Evolutionary conservation across 1,140 invertebrate genomes (phyloP), one percentile per base, ranked within the genome.

Genomic region (Aradophagus sp.): DNA sequence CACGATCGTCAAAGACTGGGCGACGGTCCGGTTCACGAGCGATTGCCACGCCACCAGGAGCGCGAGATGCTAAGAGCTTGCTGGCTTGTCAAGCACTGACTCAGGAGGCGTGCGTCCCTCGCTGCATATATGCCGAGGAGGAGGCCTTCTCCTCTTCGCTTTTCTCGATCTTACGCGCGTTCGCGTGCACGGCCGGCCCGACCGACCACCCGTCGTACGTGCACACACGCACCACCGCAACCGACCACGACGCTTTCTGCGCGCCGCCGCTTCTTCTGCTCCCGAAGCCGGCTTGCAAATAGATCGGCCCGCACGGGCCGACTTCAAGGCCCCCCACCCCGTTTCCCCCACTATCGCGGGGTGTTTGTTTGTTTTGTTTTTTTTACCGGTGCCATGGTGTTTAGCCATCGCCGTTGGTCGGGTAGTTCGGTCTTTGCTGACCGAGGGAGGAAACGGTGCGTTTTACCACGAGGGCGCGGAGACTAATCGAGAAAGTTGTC

Each of bases 31-130:
- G n/a, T n/a, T n/a, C 69, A 58, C 65, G 65, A 69, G 52, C 55
- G 63, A 53, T 62, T 67, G 67, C 45, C 59, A 58, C 66, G 68
- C 67, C 76, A 75, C 70, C 69, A 63, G 50, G 62, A 74, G 66
- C 62, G 68, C 68, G 71, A 77, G 78, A 82, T 84, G 80, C 80
- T 84, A 81, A 80, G 77, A 83, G 82, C 81, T 84, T 80, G 81
- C 78, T 80, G 76, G 81, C 77, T 75, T 84, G 82, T 83, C 83
- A 85, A 83, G 77, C 80, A 84, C 83, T 85, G 82, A 84, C 76
- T 83, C 80, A 80, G 80, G 75, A 85, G 81, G 76, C 82, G 80
- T 79, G 76, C 78, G 80, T 84, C 80, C 72, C 81, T 84, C 80
- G 75, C 74, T 80, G 82, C 81, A 84, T 84, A 84, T 84, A 84